Evolutionary conservation across 1,140 invertebrate species (phyloP).

Genomic region (Sinella curviseta): DNA sequence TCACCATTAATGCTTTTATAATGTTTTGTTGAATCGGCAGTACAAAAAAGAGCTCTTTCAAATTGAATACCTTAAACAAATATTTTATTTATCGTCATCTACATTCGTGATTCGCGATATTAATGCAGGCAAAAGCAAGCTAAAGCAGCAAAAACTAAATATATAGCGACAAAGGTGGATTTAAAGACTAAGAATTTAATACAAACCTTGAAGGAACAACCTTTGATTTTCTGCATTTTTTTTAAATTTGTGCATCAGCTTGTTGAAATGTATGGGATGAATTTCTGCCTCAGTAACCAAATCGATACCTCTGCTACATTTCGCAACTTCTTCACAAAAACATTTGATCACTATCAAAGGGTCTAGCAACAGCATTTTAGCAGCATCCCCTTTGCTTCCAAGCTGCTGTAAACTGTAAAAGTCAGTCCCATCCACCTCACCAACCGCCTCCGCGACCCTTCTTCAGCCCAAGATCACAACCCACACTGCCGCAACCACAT

Average conservation of each 20-base stretch:
- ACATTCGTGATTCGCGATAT: too few relatives aligned
- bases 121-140: background rate
- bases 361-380: conserved; percentile 37
- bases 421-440: too few relatives aligned
- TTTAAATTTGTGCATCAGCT: conserved; percentile 27
- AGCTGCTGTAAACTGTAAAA: too few relatives aligned
- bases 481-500: too few relatives aligned
- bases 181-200: background rate
- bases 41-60: background rate
- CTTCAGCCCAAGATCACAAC: too few relatives aligned
- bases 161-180: background rate
- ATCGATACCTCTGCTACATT: background rate
- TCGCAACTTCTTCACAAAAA: conserved; percentile 31
- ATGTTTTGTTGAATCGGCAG: background rate
- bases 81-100: too few relatives aligned
- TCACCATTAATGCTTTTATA: background rate
- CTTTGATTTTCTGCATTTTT: conserved; percentile 32
- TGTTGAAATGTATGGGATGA: conserved; percentile 6
- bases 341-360: conserved; percentile 40
- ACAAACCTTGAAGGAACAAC: conserved; percentile 38
- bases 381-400: conserved; percentile 36
- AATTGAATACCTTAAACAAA: background rate
- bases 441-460: too few relatives aligned
- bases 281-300: conserved; percentile 33
- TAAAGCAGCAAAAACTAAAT: background rate